These are phyloP conservation scores for Agrotis exclamationis DNA, from an alignment of 2,888 invertebrate species.

Conservation along the genomic window DNA sequence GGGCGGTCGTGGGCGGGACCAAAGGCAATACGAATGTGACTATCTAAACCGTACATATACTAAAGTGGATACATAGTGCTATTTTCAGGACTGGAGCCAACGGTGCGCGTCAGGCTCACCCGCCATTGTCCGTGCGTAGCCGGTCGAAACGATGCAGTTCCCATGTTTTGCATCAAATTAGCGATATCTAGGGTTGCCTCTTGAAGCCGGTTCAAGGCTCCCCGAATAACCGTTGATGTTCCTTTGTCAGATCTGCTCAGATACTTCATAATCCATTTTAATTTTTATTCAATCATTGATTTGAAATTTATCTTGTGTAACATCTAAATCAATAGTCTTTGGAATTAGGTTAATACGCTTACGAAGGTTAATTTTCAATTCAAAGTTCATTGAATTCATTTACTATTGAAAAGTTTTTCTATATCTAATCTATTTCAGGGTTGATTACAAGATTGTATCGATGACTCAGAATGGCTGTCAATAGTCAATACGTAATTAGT, in stretches of 20 bases:
- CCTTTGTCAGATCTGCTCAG: conserved; percentile 31
- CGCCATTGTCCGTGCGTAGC: conserved; percentile 87
- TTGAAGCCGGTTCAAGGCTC: conserved; percentile 58
- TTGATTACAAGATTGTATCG: conserved; percentile 49
- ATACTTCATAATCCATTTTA: conserved; percentile 3
- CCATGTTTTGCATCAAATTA: conserved; percentile 84
- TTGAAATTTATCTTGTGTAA: conserved; percentile 40
- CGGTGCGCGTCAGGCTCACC: conserved; percentile 86
- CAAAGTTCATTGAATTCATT: conserved; percentile 51
- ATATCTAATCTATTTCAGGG: conserved; percentile 55
- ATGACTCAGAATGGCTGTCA: conserved; percentile 52
- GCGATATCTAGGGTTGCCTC: conserved; percentile 66
- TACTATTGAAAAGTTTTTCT: conserved; percentile 50
- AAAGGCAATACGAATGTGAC: conserved; percentile 58
- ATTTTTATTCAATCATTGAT: conserved; percentile 15
- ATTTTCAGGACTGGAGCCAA: conserved; percentile 77
- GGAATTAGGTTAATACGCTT: conserved; percentile 32
- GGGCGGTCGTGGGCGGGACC: conserved; percentile 67
- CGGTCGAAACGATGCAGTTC: conserved; percentile 85
- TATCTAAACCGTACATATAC: conserved; percentile 52
- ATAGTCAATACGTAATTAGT: conserved; percentile 51
- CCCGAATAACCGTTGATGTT: conserved; percentile 32
- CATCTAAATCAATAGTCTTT: conserved; percentile 13
- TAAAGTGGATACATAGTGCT: conserved; percentile 61
- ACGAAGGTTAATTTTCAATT: conserved; percentile 37